phyloP scores from a whole-genome alignment of 2,888 invertebrate species.

The Latrodectus hesperus region DNA sequence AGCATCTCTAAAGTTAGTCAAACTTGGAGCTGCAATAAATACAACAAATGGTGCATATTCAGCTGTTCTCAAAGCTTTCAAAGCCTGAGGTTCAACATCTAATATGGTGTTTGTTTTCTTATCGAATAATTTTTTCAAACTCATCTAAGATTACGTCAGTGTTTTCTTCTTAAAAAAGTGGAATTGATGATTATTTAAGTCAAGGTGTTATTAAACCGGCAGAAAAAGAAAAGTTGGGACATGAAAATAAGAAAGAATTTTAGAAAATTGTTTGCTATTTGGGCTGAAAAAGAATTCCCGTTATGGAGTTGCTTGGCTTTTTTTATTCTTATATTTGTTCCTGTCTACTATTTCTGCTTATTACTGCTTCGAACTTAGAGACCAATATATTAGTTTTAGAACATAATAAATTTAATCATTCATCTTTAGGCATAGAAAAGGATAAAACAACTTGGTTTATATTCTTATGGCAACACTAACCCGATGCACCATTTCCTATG shows the following conservation, averaged over 20 bases:
- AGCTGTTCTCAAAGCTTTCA: conserved; percentile 96
- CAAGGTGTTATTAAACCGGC: no score
- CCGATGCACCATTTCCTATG: conserved; percentile 54
- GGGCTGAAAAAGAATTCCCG: background rate
- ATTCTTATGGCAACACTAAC: conserved; percentile 38
- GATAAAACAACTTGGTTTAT: background rate
- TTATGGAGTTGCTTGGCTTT: conserved; percentile 66
- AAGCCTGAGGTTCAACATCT: conserved; percentile 80
- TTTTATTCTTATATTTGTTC: conserved; percentile 56
- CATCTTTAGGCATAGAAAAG: background rate
- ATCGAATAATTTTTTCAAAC: no score
- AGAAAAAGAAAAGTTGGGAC: no score
- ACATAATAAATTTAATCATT: conserved; percentile 58
- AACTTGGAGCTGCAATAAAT: conserved; percentile 97
- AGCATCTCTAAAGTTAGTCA: conserved; percentile 90
- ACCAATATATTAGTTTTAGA: conserved; percentile 54
- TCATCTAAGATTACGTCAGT: no score
- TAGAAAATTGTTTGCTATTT: no score
- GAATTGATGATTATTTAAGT: no score
- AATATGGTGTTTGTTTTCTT: no score
- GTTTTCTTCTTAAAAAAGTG: no score
- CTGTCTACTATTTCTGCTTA: conserved; percentile 50
- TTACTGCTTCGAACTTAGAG: conserved; percentile 61
- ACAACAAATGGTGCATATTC: conserved; percentile 99
- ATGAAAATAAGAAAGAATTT: no score